A percentile compares a stretch with the other conserved stretches of the same genome.
Evolutionary conservation across 2,888 invertebrate genomes (phyloP).

Genomic region (Dasypogon diadema): DNA sequence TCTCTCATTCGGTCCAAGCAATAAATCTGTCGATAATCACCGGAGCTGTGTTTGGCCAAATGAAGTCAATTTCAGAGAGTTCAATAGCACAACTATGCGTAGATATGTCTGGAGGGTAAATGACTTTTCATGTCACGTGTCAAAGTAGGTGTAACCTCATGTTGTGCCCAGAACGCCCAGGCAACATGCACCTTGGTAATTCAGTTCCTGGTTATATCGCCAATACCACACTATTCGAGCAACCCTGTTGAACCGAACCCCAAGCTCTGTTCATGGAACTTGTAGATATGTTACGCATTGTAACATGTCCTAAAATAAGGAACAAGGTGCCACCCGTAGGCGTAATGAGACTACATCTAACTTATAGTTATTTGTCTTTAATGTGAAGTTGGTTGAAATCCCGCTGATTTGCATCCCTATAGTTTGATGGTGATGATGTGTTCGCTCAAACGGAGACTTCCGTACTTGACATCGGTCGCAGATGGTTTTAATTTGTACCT

Average conservation of each 20-base stretch:
- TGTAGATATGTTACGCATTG: conserved; percentile 5
- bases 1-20: conserved; percentile 40
- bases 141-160: conserved; percentile 61
- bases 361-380: neutral
- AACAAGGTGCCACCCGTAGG: neutral
- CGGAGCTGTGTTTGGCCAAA: conserved; percentile 37
- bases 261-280: neutral
- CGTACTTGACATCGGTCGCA: too few species aligned
- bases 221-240: neutral
- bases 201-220: conserved; percentile 22
- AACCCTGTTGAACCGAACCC: neutral
- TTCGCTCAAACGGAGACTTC: too few species aligned
- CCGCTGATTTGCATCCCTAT: too few species aligned
- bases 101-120: conserved; percentile 57
- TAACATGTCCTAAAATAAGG: conserved; percentile 1
- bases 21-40: conserved; percentile 50
- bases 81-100: conserved; percentile 34
- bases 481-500: conserved; percentile 20
- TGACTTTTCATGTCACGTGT: conserved; percentile 62
- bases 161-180: conserved; percentile 59
- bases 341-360: neutral
- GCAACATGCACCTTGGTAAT: conserved; percentile 59
- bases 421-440: too few species aligned
- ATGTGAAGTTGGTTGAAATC: neutral
- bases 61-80: conserved; percentile 47